Conservation (phyloP, 2,113 vertebrate genomes). For the Diadophis punctatus region DNA sequence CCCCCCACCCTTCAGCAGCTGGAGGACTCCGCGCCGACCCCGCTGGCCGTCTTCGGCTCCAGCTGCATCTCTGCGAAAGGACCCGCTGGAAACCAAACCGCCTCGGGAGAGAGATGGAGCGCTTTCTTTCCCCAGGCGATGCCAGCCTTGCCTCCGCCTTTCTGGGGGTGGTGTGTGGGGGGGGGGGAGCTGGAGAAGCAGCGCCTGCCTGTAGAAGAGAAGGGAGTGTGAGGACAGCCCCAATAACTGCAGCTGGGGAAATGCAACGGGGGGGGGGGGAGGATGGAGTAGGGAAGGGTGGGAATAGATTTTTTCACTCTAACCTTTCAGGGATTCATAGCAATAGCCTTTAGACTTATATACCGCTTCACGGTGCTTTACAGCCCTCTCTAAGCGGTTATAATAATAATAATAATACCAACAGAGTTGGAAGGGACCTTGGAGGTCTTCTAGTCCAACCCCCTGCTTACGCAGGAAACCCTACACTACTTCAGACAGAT, state of each 20-base stretch:
- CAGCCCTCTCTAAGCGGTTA: neutral
- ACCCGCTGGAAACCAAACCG: slow-evolving; percentile 29
- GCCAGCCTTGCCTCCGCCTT: neutral
- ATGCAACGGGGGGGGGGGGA: neutral
- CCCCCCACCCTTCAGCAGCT: slow-evolving; percentile 44
- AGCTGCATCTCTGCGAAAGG: slow-evolving; percentile 16
- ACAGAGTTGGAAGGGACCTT: too few relatives aligned
- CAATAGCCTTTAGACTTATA: neutral
- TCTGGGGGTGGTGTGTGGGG: neutral
- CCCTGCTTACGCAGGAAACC: too few relatives aligned
- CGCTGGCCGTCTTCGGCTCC: slow-evolving; percentile 39
- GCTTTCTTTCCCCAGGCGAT: neutral
- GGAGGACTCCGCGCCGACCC: slow-evolving; percentile 43
- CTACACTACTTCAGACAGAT: too few relatives aligned
- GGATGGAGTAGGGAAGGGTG: neutral
- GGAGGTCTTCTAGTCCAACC: too few relatives aligned
- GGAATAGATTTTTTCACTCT: neutral
- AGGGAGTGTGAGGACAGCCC: neutral
- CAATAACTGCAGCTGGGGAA: slow-evolving; percentile 38
- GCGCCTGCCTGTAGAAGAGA: neutral
- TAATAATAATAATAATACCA: too few relatives aligned
- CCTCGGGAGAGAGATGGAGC: neutral
- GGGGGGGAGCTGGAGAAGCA: neutral
- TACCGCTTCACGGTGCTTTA: neutral
- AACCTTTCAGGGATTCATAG: neutral